Base-by-base conservation (phyloP, 2,888 invertebrate genomes). In the Miltochrista miniata region DNA sequence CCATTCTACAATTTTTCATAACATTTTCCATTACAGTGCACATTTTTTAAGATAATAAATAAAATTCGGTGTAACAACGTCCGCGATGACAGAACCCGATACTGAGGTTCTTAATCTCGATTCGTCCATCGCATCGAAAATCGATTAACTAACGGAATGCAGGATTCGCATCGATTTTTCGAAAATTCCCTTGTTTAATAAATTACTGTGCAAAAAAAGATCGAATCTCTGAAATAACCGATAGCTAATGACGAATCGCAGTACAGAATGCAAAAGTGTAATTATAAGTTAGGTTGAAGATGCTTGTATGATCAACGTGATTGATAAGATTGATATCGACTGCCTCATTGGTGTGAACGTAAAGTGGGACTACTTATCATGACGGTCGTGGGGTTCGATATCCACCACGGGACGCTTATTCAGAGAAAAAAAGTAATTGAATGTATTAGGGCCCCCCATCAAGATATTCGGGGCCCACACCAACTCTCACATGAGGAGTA, bases 101-200 rank as follows among this genome's bases (percentile, higher is more conserved):
- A 72, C 64, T 59, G 54, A 34, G 64, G 78, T 73, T 72, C 65
- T 65, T 76, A 78, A 81, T 79, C 81, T 73, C 70, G 69, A 74
- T 67, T 50, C 65, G 58, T 52, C 64, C 71, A 80, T 77, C 74
- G 68, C 67, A 73, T 76, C 72, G 69, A 56, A 71, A 74, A 77
- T 77, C 80, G 78, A 79, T 80, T 79, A 78, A 72, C 61, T 61
- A 56, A 62, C 64, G 66, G 70, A 67, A 71, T 69, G 67, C 69
- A 69, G 69, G 64, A 76, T 75, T 79, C 74, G 61, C 68, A 64
- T 64, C 72, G 65, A 65, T 70, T 55, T 50, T 39, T 59, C 69
- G 74, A 70, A 65, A 64, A 68, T 57, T 24, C 34, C 24, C 54
- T 45, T 49, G 46, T 56, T 53, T 58, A 58, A 74, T 71, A 76